These are phyloP conservation scores for Ooceraea biroi DNA, from an alignment of 1,140 invertebrate genomes.

Conservation along the genomic window DNA sequence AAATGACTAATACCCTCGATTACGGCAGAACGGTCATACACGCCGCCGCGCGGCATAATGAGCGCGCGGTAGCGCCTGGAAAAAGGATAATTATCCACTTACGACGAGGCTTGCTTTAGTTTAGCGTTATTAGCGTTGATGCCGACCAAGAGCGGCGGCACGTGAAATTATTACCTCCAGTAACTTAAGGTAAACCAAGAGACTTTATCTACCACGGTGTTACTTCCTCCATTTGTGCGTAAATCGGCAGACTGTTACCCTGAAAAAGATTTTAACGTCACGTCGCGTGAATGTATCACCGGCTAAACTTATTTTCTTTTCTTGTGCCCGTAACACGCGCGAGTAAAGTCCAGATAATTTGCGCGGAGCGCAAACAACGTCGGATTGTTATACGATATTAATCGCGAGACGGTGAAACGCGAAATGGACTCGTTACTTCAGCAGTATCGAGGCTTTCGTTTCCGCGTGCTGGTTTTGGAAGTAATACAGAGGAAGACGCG, in stretches of 20 bases:
- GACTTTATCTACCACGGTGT: conserved; percentile 50
- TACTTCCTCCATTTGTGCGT: conserved; percentile 42
- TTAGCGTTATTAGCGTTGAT: conserved; percentile 72
- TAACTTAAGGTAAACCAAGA: conserved; percentile 58
- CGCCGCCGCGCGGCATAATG: conserved; percentile 74
- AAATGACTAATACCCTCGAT: conserved; percentile 68
- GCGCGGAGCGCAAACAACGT: too few species aligned
- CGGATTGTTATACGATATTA: too few species aligned
- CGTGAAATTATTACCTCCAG: conserved; percentile 65
- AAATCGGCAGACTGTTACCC: background rate
- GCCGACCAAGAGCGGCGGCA: conserved; percentile 40
- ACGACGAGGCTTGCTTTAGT: conserved; percentile 68
- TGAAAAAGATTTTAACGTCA: background rate
- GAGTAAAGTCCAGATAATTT: background rate
- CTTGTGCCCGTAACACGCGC: background rate
- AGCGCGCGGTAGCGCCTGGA: conserved; percentile 72
- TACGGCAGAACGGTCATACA: conserved; percentile 27
- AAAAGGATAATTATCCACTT: conserved; percentile 81
- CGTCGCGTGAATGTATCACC: background rate
- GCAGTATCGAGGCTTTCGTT: too few species aligned
- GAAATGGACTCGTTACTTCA: too few species aligned
- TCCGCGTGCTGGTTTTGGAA: too few species aligned
- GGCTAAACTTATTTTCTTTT: background rate
- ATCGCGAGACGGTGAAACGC: too few species aligned
- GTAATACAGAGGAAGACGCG: too few species aligned